Percentiles rank a stretch among this genome's conserved stretches.
phyloP scores from a whole-genome alignment of 2,888 invertebrate genomes.

The Oeneis ivallda region DNA sequence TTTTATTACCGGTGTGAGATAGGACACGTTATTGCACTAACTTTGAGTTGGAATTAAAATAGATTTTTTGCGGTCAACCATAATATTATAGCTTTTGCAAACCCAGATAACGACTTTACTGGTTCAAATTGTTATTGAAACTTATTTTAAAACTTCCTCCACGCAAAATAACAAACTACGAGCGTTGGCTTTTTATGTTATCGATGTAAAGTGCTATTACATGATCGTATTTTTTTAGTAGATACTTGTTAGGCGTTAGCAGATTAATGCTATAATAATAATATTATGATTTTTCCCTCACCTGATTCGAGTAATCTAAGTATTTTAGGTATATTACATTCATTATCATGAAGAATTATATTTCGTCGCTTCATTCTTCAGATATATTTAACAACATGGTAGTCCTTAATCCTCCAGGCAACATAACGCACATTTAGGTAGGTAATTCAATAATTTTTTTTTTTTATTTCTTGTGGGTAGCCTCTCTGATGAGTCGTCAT shows the following conservation, averaged over 20 bases:
- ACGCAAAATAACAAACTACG: constrained; percentile 2
- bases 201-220: constrained; percentile 1
- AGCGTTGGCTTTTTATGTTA: background rate
- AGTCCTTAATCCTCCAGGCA: no score
- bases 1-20: constrained; percentile 80
- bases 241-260: background rate
- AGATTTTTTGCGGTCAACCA: constrained; percentile 67
- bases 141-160: background rate
- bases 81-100: constrained; percentile 12
- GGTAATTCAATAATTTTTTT: no score
- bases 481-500: no score
- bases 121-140: constrained; percentile 4
- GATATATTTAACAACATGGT: no score
- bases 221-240: background rate
- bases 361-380: no score
- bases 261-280: no score
- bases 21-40: constrained; percentile 79
- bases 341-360: no score
- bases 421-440: no score
- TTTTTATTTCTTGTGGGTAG: no score
- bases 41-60: constrained; percentile 73
- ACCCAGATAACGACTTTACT: constrained; percentile 11
- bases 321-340: no score
- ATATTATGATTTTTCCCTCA: no score
- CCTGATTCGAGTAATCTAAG: no score